A percentile compares a stretch with the other conserved stretches of the same genome.
These are phyloP conservation scores for Pangasianodon hypophthalmus DNA, from an alignment of 2,113 vertebrate genomes.

Conservation along the genomic window DNA sequence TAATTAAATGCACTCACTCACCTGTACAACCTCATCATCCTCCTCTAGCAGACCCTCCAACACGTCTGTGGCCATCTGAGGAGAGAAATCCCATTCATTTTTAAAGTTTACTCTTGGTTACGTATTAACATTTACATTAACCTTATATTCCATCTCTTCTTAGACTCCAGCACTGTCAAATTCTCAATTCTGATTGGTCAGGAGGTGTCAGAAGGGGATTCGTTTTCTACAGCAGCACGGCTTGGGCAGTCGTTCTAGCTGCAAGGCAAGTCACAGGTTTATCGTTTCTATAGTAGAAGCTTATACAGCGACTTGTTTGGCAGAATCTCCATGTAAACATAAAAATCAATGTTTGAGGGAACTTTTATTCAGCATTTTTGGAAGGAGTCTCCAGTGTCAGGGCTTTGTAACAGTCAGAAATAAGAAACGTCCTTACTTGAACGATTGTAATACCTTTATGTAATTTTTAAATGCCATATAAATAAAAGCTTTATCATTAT, in stretches of 20 bases:
- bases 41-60: slow-evolving; percentile 79
- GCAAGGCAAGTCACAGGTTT: background rate
- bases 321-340: background rate
- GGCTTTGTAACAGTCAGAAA: too few species aligned
- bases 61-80: slow-evolving; percentile 74
- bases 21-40: slow-evolving; percentile 82
- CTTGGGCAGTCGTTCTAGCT: background rate
- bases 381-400: background rate
- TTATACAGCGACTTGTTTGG: background rate
- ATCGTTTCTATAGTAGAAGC: background rate
- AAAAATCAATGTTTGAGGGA: background rate
- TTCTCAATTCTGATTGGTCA: background rate
- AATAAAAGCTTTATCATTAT: background rate
- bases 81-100: slow-evolving; percentile 33
- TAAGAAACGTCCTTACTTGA: too few species aligned
- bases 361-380: background rate
- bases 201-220: background rate
- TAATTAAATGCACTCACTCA: slow-evolving; percentile 51
- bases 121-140: background rate
- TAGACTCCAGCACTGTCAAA: background rate
- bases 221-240: background rate
- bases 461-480: background rate
- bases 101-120: background rate
- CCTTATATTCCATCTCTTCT: background rate
- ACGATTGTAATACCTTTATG: background rate